These are phyloP conservation scores for Caenorhabditis wallacei DNA, from an alignment of 2,888 invertebrate genomes.

Conservation along the genomic window DNA sequence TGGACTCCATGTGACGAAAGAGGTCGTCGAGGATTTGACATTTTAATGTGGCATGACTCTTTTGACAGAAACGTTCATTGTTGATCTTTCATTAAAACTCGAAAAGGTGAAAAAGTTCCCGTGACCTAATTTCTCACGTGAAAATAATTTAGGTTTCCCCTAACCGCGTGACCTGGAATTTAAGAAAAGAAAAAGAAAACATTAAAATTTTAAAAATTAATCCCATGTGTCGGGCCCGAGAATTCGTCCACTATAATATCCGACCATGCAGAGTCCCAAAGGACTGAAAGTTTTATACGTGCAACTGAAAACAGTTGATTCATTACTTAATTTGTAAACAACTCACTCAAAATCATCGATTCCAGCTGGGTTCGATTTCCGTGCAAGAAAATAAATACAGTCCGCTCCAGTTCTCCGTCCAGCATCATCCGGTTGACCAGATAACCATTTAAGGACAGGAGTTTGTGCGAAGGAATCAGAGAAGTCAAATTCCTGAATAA, in stretches of 20 bases:
- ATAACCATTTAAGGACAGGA: slow-evolving; percentile 4
- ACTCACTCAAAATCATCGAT: slow-evolving; percentile 6
- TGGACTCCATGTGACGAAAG: too few species aligned
- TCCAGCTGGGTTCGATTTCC: neutral
- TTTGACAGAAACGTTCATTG: too few species aligned
- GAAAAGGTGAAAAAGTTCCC: too few species aligned
- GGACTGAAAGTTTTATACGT: neutral
- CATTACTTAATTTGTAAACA: too few species aligned
- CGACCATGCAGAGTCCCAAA: slow-evolving; percentile 1
- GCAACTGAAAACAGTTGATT: slow-evolving; percentile 3
- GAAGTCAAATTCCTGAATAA: slow-evolving; percentile 12
- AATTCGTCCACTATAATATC: slow-evolving; percentile 10
- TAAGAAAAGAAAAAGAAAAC: neutral
- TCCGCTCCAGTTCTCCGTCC: neutral
- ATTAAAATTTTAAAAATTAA: neutral
- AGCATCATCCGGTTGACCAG: slow-evolving; percentile 14
- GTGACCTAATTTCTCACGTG: too few species aligned
- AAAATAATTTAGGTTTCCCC: neutral
- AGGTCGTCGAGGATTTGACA: too few species aligned
- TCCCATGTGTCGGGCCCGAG: slow-evolving; percentile 4
- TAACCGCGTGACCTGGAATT: too few species aligned
- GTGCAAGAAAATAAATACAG: slow-evolving; percentile 8
- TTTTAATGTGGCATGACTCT: too few species aligned
- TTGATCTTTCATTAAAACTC: too few species aligned
- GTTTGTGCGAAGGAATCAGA: neutral